These are phyloP conservation scores for Drosophila auraria DNA, from an alignment of 1,140 invertebrate species.

Conservation along the genomic window DNA sequence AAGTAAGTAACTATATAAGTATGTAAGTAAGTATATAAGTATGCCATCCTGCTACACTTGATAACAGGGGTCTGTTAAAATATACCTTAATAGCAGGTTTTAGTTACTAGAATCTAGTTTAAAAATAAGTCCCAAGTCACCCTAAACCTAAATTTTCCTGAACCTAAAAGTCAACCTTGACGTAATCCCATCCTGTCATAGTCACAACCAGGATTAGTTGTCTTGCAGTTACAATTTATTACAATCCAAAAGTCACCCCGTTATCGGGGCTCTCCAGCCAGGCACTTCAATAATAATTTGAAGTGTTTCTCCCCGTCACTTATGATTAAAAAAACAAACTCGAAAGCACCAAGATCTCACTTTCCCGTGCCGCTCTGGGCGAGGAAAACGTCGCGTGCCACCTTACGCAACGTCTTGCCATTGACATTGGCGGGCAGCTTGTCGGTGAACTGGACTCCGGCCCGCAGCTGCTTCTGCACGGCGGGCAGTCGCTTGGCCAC, in stretches of 20 bases:
- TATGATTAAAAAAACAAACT: constrained; percentile 36
- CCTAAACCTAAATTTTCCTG: not conserved
- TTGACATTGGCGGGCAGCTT: constrained; percentile 88
- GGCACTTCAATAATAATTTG: constrained; percentile 5
- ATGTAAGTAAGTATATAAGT: too few relatives aligned
- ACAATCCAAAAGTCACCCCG: constrained; percentile 26
- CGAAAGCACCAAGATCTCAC: constrained; percentile 8
- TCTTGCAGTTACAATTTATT: constrained; percentile 36
- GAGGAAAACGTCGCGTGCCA: constrained; percentile 82
- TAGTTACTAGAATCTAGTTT: not conserved
- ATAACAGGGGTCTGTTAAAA: not conserved
- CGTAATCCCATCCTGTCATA: not conserved
- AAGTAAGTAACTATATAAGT: too few relatives aligned
- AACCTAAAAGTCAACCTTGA: too few relatives aligned
- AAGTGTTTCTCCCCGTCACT: constrained; percentile 13
- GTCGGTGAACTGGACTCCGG: constrained; percentile 87
- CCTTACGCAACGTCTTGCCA: constrained; percentile 88
- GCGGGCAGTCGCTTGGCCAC: constrained; percentile 80
- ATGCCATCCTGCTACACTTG: too few relatives aligned
- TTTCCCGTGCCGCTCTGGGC: constrained; percentile 26
- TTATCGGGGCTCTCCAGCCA: not conserved
- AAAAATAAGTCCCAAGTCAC: too few relatives aligned
- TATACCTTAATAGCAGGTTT: too few relatives aligned
- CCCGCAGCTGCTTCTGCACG: constrained; percentile 86
- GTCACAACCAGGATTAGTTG: constrained; percentile 7